Evolutionary conservation across 2,888 invertebrate genomes (phyloP).

Genomic region (Chrysodeixis includens): DNA sequence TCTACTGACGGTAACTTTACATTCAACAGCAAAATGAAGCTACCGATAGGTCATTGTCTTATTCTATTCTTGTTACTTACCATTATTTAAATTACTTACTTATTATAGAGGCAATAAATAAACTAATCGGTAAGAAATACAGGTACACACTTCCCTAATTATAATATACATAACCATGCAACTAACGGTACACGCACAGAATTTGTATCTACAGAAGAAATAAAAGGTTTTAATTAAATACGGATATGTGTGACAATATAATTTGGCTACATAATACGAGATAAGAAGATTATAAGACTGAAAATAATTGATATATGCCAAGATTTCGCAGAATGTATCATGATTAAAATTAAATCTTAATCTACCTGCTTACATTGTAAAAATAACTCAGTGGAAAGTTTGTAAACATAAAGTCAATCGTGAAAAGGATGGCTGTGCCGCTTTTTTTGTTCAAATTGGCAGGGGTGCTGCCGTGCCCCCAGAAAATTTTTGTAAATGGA

Average conservation of each 20-base stretch:
- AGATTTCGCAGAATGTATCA: no score
- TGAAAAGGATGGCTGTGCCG: no score
- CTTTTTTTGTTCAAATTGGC: no score
- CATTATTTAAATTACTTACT: slow-evolving; percentile 37
- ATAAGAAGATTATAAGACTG: not conserved
- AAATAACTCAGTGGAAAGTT: no score
- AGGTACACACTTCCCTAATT: slow-evolving; percentile 57
- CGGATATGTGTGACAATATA: not conserved
- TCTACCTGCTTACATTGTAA: no score
- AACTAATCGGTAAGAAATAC: slow-evolving; percentile 60
- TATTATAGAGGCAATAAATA: slow-evolving; percentile 54
- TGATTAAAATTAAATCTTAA: no score
- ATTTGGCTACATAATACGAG: not conserved
- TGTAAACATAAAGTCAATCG: no score
- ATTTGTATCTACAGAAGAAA: not conserved
- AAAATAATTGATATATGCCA: no score
- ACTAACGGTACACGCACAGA: slow-evolving; percentile 15
- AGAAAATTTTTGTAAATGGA: no score
- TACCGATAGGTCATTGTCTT: slow-evolving; percentile 22
- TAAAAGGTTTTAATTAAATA: not conserved
- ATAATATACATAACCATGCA: slow-evolving; percentile 36
- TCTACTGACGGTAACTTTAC: slow-evolving; percentile 34
- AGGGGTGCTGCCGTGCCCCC: no score
- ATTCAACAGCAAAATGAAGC: slow-evolving; percentile 30
- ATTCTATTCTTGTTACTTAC: slow-evolving; percentile 18